Conservation (phyloP, 2,797 vertebrate genomes). For the Syngnathus rostellatus region DNA sequence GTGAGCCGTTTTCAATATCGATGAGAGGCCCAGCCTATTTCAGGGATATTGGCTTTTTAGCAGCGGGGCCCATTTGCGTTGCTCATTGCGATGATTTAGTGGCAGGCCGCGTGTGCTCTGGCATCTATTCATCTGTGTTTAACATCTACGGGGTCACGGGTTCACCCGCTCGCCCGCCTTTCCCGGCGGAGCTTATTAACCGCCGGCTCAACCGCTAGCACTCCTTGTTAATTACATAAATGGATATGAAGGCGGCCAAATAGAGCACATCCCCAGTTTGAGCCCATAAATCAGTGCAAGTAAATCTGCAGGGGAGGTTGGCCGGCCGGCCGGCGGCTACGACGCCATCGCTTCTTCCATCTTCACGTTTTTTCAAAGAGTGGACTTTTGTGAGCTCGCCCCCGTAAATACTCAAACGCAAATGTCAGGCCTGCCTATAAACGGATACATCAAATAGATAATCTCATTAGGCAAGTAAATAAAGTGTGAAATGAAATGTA, state of each 20-base stretch:
- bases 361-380: constrained; percentile 29
- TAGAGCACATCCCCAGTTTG: constrained; percentile 56
- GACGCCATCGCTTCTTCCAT: constrained; percentile 33
- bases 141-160: constrained; percentile 65
- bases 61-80: constrained; percentile 51
- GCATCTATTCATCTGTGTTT: constrained; percentile 69
- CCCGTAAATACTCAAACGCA: not conserved
- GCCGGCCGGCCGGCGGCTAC: constrained; percentile 15
- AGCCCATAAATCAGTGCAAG: constrained; percentile 59
- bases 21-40: constrained; percentile 63
- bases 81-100: constrained; percentile 67
- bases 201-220: constrained; percentile 55
- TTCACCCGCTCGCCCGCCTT: constrained; percentile 54
- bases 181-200: constrained; percentile 62
- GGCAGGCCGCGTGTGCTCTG: constrained; percentile 42
- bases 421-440: not conserved
- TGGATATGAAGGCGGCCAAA: constrained; percentile 59
- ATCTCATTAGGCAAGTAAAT: constrained; percentile 3
- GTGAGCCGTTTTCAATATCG: constrained; percentile 65
- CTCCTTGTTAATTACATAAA: constrained; percentile 68
- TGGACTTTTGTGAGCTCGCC: constrained; percentile 13
- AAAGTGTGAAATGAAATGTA: constrained; percentile 8
- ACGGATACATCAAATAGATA: not conserved
- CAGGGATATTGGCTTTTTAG: constrained; percentile 60
- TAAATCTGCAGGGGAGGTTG: constrained; percentile 45